phyloP scores from a whole-genome alignment of 2,113 vertebrate species.

The Calidris pugnax region DNA sequence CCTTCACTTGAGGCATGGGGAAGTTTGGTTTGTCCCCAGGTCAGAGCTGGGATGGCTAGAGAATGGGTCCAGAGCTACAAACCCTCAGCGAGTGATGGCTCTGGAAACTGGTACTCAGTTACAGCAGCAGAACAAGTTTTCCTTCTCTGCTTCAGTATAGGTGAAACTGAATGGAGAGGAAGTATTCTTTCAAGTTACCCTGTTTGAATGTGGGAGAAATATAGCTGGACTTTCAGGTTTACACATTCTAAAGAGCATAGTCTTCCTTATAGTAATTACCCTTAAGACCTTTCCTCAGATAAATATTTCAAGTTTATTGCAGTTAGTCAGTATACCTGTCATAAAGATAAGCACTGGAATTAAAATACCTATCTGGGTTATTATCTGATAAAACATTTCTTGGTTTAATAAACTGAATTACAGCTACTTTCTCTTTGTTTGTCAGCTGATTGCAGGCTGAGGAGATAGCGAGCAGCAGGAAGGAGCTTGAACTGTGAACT shows the following conservation, averaged over 20 bases:
- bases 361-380: slow-evolving; percentile 46
- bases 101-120: neutral
- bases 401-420: slow-evolving; percentile 61
- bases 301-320: slow-evolving; percentile 35
- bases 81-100: neutral
- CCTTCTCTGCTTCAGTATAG: neutral
- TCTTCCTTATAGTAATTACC: neutral
- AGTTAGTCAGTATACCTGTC: neutral
- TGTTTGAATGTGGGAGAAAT: neutral
- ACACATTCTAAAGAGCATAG: neutral
- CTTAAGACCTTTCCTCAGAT: slow-evolving; percentile 3
- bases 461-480: neutral
- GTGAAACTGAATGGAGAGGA: neutral
- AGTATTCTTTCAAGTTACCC: neutral
- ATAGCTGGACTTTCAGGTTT: neutral
- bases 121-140: neutral
- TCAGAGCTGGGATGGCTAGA: neutral
- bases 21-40: neutral
- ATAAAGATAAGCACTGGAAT: slow-evolving; percentile 72
- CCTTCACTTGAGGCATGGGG: neutral
- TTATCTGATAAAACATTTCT: slow-evolving; percentile 61
- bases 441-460: slow-evolving; percentile 58
- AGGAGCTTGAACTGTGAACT: slow-evolving; percentile 10
- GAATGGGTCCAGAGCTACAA: neutral
- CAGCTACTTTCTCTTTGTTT: slow-evolving; percentile 55